These are phyloP conservation scores for Phylloscopus trochilus DNA, from an alignment of 2,113 vertebrate genomes.

Conservation along the genomic window DNA sequence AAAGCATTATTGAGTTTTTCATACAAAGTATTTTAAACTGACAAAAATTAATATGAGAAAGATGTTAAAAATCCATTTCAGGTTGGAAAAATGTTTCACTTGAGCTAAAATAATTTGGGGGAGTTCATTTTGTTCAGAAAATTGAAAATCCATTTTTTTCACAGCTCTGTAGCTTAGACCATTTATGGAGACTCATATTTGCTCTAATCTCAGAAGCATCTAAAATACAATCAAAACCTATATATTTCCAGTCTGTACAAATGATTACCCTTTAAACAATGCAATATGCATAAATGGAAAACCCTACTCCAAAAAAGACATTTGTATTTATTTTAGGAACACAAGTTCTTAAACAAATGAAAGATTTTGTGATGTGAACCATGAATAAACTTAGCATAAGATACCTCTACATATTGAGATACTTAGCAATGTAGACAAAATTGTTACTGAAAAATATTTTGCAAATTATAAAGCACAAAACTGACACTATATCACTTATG, in stretches of 20 bases:
- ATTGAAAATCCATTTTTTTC: constrained; percentile 39
- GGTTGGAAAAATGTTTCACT: constrained; percentile 22
- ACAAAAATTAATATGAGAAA: background rate
- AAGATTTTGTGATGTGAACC: background rate
- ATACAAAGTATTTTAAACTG: background rate
- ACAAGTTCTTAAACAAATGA: background rate
- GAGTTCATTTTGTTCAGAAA: constrained; percentile 3
- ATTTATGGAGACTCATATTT: background rate
- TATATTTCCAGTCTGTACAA: background rate
- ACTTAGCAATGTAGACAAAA: background rate
- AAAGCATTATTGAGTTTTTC: background rate
- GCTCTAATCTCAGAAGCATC: constrained; percentile 4
- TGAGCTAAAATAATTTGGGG: constrained; percentile 17
- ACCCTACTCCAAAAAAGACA: background rate
- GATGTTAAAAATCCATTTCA: constrained; percentile 18
- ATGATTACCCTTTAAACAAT: constrained; percentile 8
- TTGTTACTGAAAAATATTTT: background rate
- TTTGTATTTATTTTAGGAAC: background rate
- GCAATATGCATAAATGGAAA: constrained; percentile 24
- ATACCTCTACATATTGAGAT: background rate
- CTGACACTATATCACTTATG: background rate
- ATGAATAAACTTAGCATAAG: background rate
- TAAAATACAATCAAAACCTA: background rate
- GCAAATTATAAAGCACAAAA: background rate
- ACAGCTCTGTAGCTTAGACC: background rate